Evolutionary conservation across 2,797 vertebrate genomes (phyloP).

Genomic region (Acipenser transmontanus): DNA sequence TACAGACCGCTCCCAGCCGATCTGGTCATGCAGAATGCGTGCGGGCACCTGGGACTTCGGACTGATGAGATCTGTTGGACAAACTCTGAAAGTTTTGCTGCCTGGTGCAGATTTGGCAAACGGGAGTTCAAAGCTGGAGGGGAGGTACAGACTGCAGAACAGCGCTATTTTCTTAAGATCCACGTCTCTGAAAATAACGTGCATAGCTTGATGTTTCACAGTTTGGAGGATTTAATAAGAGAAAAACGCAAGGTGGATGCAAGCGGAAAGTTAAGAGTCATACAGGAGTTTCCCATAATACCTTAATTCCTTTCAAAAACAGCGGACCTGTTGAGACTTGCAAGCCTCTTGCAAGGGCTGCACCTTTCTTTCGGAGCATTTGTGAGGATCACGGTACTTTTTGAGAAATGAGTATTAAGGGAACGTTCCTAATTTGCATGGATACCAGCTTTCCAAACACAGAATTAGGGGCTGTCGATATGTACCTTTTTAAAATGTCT

Average conservation of each 20-base stretch:
- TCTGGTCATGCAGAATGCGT: slow-evolving; percentile 95
- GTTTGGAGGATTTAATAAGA: slow-evolving; percentile 93
- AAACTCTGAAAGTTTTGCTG: slow-evolving; percentile 97
- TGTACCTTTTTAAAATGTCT: no score
- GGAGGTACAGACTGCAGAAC: slow-evolving; percentile 78
- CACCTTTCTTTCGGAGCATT: slow-evolving; percentile 33
- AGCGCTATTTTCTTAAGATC: slow-evolving; percentile 90
- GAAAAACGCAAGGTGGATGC: slow-evolving; percentile 92
- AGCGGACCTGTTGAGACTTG: slow-evolving; percentile 47
- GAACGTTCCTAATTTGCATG: slow-evolving; percentile 18
- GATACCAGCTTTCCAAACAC: slow-evolving; percentile 20
- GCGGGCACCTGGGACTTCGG: slow-evolving; percentile 86
- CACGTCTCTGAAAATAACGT: slow-evolving; percentile 80
- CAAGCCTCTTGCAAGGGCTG: slow-evolving; percentile 45
- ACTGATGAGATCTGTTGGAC: slow-evolving; percentile 94
- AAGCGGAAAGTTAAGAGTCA: slow-evolving; percentile 75
- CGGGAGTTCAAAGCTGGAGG: slow-evolving; percentile 96
- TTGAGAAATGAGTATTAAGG: slow-evolving; percentile 10
- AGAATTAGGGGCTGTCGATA: no score
- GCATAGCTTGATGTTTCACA: slow-evolving; percentile 88
- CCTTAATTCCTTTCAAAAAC: not conserved
- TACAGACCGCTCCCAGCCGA: slow-evolving; percentile 89
- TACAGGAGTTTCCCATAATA: slow-evolving; percentile 83
- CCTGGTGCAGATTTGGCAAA: slow-evolving; percentile 98
- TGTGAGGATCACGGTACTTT: slow-evolving; percentile 20